Conservation (phyloP, 1,140 invertebrate genomes). For the Odontomachus brunneus region DNA sequence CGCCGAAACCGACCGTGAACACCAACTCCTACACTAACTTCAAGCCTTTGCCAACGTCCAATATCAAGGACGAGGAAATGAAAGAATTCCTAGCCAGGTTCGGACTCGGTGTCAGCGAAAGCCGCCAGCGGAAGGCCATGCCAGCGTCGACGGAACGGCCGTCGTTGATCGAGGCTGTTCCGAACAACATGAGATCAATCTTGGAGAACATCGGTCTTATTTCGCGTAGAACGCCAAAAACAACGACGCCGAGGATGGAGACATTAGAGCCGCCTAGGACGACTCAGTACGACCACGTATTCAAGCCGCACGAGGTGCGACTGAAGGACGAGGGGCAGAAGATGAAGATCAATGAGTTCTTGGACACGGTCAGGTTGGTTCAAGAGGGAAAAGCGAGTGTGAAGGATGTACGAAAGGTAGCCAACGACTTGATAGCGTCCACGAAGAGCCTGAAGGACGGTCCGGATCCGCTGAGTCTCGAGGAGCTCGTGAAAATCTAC, state of each 20-base stretch:
- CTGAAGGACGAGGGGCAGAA: slow-evolving; percentile 79
- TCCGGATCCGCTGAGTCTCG: slow-evolving; percentile 82
- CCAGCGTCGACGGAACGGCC: slow-evolving; percentile 50
- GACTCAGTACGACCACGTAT: slow-evolving; percentile 81
- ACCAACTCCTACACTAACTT: slow-evolving; percentile 86
- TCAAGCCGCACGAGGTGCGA: slow-evolving; percentile 83
- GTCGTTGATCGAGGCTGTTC: slow-evolving; percentile 83
- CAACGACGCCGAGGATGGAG: not conserved
- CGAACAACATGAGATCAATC: slow-evolving; percentile 85
- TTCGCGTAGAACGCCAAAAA: slow-evolving; percentile 41
- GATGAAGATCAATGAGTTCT: slow-evolving; percentile 83
- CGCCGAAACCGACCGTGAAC: slow-evolving; percentile 49
- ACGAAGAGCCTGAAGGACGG: slow-evolving; percentile 79
- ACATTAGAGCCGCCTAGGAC: slow-evolving; percentile 46
- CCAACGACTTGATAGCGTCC: slow-evolving; percentile 78
- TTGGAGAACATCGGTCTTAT: slow-evolving; percentile 86
- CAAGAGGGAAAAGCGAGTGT: slow-evolving; percentile 82
- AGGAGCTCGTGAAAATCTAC: slow-evolving; percentile 82
- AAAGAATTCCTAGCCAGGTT: slow-evolving; percentile 86
- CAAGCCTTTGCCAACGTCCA: slow-evolving; percentile 86
- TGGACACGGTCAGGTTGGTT: slow-evolving; percentile 84
- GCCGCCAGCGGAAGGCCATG: slow-evolving; percentile 80
- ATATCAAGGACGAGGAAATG: slow-evolving; percentile 85
- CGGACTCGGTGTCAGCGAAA: slow-evolving; percentile 84
- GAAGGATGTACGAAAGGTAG: slow-evolving; percentile 78